Evolutionary conservation across 92 coral and sea anemone genomes (phyloP).

Genomic region (Umimayanthus chanpuru): DNA sequence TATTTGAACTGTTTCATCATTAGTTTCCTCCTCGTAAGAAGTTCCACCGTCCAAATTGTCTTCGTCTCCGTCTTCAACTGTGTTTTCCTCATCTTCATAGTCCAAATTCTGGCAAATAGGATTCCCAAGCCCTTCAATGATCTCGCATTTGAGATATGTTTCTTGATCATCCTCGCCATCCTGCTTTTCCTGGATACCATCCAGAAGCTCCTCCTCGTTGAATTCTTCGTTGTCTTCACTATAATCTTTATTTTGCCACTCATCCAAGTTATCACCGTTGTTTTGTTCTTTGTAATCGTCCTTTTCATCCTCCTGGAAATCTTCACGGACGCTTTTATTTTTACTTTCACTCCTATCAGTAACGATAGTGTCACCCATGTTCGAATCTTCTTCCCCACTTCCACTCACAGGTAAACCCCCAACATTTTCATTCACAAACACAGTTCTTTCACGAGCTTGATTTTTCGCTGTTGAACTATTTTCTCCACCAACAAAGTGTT

Average conservation of each 20-base stretch:
- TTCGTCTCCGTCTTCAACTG: conserved; percentile 16
- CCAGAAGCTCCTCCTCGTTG: conserved; percentile 15
- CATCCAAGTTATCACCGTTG: conserved; percentile 4
- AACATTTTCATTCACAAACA: not conserved
- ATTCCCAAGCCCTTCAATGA: conserved; percentile 1
- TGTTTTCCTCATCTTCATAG: not conserved
- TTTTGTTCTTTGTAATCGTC: not conserved
- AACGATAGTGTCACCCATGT: not conserved
- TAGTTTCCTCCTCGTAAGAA: not conserved
- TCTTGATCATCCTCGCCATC: not conserved
- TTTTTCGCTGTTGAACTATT: too few species aligned
- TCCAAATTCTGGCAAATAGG: conserved; percentile 25
- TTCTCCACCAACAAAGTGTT: too few species aligned
- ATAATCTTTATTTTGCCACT: not conserved
- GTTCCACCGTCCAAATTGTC: not conserved
- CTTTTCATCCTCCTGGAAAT: conserved; percentile 8
- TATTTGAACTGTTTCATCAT: not conserved
- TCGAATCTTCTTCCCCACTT: not conserved
- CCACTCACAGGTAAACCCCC: not conserved
- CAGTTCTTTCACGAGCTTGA: not conserved
- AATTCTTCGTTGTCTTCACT: not conserved
- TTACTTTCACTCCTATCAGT: not conserved
- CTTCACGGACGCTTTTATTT: not conserved
- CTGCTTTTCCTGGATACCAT: conserved; percentile 13
- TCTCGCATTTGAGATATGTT: not conserved